A percentile compares a stretch with the other conserved stretches of the same genome.
Conservation (phyloP, 2,888 invertebrate genomes). For the Zeuzera pyrina region DNA sequence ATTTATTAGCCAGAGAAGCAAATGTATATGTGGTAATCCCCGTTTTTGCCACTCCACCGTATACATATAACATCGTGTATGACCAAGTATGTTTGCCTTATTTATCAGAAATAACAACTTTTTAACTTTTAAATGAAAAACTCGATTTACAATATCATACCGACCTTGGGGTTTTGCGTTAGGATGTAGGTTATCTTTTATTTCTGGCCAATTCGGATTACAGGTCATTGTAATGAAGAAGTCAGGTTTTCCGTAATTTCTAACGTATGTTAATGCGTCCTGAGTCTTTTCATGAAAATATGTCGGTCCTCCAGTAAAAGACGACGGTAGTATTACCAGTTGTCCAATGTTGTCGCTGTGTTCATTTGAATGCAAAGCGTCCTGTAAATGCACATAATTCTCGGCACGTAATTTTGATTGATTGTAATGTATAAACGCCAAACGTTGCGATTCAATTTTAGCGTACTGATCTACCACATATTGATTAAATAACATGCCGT, state of each 20-base stretch:
- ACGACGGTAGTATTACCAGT: slow-evolving; percentile 14
- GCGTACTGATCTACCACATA: slow-evolving; percentile 1
- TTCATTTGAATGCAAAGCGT: slow-evolving; percentile 5
- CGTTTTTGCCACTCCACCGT: slow-evolving; percentile 11
- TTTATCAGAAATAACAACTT: slow-evolving; percentile 13
- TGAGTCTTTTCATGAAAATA: slow-evolving; percentile 15
- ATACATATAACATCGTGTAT: slow-evolving; percentile 8
- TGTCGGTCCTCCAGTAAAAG: slow-evolving; percentile 14
- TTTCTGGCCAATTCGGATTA: slow-evolving; percentile 10
- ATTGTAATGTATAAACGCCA: slow-evolving; percentile 2
- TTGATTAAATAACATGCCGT: slow-evolving; percentile 1
- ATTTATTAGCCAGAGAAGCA: slow-evolving; percentile 5
- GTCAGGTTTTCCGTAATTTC: slow-evolving; percentile 8
- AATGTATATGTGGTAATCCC: slow-evolving; percentile 5
- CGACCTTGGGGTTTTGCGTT: slow-evolving; percentile 14
- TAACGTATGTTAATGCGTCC: slow-evolving; percentile 14
- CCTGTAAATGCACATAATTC: slow-evolving; percentile 4
- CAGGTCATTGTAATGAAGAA: slow-evolving; percentile 8
- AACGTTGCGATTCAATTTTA: slow-evolving; percentile 4
- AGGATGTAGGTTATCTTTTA: slow-evolving; percentile 15
- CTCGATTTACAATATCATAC: slow-evolving; percentile 16
- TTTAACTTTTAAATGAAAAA: slow-evolving; percentile 16
- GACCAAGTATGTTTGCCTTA: slow-evolving; percentile 14
- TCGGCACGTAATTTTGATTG: slow-evolving; percentile 2
- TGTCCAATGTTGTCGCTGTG: slow-evolving; percentile 6